Percentiles rank a stretch among this genome's conserved stretches.
phyloP scores from a whole-genome alignment of 2,113 vertebrate species.

The Hoplias malabaricus region DNA sequence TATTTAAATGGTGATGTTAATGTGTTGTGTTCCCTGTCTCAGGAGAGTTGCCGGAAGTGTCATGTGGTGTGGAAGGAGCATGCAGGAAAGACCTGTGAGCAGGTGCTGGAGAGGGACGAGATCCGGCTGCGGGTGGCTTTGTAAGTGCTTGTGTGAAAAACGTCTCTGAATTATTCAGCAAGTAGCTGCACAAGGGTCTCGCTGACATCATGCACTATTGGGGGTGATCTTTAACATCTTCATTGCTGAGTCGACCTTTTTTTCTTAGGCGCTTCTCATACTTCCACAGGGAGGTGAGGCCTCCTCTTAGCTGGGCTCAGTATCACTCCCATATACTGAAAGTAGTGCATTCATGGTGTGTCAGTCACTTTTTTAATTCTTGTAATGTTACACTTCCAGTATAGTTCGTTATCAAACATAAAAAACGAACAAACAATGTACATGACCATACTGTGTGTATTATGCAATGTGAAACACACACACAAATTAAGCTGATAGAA shows the following conservation, averaged over 20 bases:
- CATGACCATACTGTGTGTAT: too few species aligned
- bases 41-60: conserved; percentile 94
- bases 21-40: conserved; percentile 42
- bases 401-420: too few species aligned
- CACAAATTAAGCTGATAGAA: too few species aligned
- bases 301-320: neutral
- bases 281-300: too few species aligned
- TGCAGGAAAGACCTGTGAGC: conserved; percentile 87
- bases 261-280: conserved; percentile 1
- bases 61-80: conserved; percentile 95
- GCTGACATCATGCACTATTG: neutral
- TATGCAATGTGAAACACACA: too few species aligned
- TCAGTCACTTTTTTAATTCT: too few species aligned
- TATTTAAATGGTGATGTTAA: neutral
- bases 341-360: too few species aligned
- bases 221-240: conserved; percentile 25
- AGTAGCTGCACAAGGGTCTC: neutral
- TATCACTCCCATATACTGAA: neutral
- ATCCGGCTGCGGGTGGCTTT: conserved; percentile 91
- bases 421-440: too few species aligned
- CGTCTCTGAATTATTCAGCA: conserved; percentile 14
- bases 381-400: too few species aligned
- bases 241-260: conserved; percentile 6
- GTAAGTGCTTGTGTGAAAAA: conserved; percentile 72
- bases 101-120: conserved; percentile 90